phyloP scores from a whole-genome alignment of 2,113 vertebrate species.

The Labrus mixtus region DNA sequence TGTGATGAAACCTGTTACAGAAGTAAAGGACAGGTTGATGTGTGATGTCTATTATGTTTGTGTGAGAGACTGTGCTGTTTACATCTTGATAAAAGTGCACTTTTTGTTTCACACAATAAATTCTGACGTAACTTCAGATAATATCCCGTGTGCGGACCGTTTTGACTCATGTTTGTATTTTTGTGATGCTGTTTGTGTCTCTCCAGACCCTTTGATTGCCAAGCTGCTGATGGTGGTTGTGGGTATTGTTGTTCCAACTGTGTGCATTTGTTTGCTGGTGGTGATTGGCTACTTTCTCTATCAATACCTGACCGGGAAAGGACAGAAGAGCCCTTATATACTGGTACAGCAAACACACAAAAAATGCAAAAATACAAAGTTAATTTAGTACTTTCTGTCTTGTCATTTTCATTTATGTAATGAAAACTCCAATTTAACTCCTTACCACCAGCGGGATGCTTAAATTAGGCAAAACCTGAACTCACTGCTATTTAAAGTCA shows the following conservation, averaged over 20 bases:
- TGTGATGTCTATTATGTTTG: neutral
- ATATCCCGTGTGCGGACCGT: neutral
- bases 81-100: neutral
- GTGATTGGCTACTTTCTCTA: constrained; percentile 56
- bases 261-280: constrained; percentile 48
- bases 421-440: too few species aligned
- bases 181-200: neutral
- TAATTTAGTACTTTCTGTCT: neutral
- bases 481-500: neutral
- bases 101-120: neutral
- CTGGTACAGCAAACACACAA: constrained; percentile 61
- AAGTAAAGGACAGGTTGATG: neutral
- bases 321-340: constrained; percentile 52
- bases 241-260: constrained; percentile 55
- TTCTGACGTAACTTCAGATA: neutral
- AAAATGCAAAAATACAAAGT: neutral
- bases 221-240: constrained; percentile 53
- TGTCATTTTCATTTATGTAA: too few species aligned
- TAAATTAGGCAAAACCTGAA: neutral
- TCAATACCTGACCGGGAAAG: constrained; percentile 66
- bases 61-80: neutral
- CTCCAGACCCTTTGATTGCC: constrained; percentile 63
- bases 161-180: neutral
- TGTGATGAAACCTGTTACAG: constrained; percentile 17
- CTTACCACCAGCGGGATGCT: neutral